Percentiles rank a stretch among this genome's conserved stretches.
Conservation (phyloP, 2,888 invertebrate species). For the Caenorhabditis zanzibari region DNA sequence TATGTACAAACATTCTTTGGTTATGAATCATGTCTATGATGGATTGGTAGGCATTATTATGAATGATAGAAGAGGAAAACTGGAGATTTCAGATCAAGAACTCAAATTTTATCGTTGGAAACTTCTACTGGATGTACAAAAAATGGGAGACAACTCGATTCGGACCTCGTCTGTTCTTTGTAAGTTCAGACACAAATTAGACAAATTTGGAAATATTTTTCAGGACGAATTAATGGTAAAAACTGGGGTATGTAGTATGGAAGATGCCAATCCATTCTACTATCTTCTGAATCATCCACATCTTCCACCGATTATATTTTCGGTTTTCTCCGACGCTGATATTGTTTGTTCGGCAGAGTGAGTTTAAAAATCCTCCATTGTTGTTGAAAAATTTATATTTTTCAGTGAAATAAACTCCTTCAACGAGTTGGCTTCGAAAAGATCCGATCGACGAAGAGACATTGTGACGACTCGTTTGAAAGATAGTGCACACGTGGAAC, state of each 20-base stretch:
- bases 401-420: conserved; percentile 52
- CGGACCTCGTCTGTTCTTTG: conserved; percentile 42
- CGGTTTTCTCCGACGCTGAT: conserved; percentile 59
- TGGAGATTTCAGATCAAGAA: conserved; percentile 37
- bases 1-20: conserved; percentile 39
- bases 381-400: background rate
- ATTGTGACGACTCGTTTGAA: conserved; percentile 28
- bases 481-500: conserved; percentile 60
- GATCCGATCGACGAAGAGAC: conserved; percentile 32
- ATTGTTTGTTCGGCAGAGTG: conserved; percentile 54
- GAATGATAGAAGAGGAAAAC: background rate
- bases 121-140: conserved; percentile 39
- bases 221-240: conserved; percentile 27
- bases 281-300: conserved; percentile 51
- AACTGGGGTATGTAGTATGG: conserved; percentile 25
- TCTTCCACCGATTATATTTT: conserved; percentile 39
- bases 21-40: conserved; percentile 62
- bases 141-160: conserved; percentile 36
- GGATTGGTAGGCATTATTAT: conserved; percentile 18
- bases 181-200: background rate
- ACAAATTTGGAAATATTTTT: background rate
- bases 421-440: conserved; percentile 4
- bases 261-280: conserved; percentile 44
- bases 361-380: background rate
- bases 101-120: conserved; percentile 30